Percentiles rank a stretch among this genome's conserved stretches.
phyloP scores from a whole-genome alignment of 2,888 invertebrate species.

The Dynastes grantii region DNA sequence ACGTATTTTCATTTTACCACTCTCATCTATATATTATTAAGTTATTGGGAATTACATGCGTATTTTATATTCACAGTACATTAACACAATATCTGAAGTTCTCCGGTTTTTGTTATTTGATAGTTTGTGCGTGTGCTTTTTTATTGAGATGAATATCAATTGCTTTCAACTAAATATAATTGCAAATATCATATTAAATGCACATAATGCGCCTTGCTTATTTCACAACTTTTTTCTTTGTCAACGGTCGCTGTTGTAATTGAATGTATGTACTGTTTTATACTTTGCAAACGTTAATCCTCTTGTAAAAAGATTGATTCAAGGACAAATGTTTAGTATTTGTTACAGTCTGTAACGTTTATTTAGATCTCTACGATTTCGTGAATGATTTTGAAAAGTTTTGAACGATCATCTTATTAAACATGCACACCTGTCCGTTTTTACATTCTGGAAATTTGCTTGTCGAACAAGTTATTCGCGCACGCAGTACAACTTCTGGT shows the following conservation, averaged over 20 bases:
- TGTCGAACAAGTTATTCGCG: constrained; percentile 24
- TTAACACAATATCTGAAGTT: constrained; percentile 19
- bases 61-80: neutral
- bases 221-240: constrained; percentile 14
- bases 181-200: constrained; percentile 36
- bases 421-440: constrained; percentile 31
- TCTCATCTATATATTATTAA: constrained; percentile 3
- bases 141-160: constrained; percentile 39
- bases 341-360: constrained; percentile 23
- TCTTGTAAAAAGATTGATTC: constrained; percentile 23
- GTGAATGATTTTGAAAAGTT: neutral
- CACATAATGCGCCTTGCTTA: constrained; percentile 41
- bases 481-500: neutral
- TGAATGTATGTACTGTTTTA: constrained; percentile 22
- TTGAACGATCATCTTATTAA: constrained; percentile 6
- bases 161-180: constrained; percentile 42
- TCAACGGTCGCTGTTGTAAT: neutral
- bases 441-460: constrained; percentile 24
- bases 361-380: neutral
- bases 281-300: constrained; percentile 1
- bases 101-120: constrained; percentile 45
- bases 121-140: constrained; percentile 46
- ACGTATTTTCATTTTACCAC: constrained; percentile 4
- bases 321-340: constrained; percentile 37
- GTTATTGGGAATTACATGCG: neutral